phyloP scores from a whole-genome alignment of 2,797 vertebrate species.

The Okamejei kenojei region DNA sequence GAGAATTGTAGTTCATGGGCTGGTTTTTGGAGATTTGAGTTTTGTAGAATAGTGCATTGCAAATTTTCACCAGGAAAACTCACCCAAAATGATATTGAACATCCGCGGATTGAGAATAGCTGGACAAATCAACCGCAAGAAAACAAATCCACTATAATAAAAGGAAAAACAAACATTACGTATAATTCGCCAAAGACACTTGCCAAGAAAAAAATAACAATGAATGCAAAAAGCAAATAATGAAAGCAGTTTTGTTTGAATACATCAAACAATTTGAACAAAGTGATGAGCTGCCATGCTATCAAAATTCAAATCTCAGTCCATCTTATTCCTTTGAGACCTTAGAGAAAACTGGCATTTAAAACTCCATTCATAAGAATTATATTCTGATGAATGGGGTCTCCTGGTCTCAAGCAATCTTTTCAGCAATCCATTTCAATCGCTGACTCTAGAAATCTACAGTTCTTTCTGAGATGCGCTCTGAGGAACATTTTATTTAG shows the following conservation, averaged over 20 bases:
- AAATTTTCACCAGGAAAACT: constrained; percentile 42
- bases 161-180: neutral
- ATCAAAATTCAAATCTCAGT: neutral
- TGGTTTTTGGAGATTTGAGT: neutral
- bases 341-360: too few relatives aligned
- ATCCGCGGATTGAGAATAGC: constrained; percentile 95
- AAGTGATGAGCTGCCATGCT: neutral
- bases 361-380: too few relatives aligned
- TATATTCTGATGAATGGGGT: neutral
- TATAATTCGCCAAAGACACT: neutral
- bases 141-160: constrained; percentile 86
- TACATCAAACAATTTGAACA: neutral
- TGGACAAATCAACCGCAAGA: constrained; percentile 92
- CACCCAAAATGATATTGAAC: constrained; percentile 98
- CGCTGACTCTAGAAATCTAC: neutral
- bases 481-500: neutral
- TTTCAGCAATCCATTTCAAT: neutral
- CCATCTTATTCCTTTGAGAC: too few relatives aligned
- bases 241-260: neutral
- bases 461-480: neutral
- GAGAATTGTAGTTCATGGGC: neutral
- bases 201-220: constrained; percentile 39
- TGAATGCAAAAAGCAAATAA: neutral
- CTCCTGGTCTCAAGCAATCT: neutral
- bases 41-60: neutral